phyloP scores from a whole-genome alignment of 2,888 invertebrate genomes.

The Mesochorus sp. region DNA sequence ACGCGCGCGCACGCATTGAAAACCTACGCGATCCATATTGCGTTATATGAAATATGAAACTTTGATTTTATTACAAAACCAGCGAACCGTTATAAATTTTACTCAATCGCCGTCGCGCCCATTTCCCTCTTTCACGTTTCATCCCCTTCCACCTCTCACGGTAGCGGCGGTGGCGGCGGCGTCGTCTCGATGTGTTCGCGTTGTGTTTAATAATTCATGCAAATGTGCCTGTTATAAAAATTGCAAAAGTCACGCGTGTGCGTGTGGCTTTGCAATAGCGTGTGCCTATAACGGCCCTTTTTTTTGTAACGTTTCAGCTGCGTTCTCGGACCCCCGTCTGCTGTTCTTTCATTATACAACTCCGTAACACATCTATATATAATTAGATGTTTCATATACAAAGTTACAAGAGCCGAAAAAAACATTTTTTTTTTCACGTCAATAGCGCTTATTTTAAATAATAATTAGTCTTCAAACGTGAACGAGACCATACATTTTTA shows the following conservation, averaged over 20 bases:
- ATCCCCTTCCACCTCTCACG: neutral
- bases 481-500: too few species aligned
- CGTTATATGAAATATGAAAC: slow-evolving; percentile 36
- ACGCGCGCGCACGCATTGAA: neutral
- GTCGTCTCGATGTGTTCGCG: slow-evolving; percentile 13
- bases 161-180: neutral
- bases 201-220: slow-evolving; percentile 60
- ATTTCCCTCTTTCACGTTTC: slow-evolving; percentile 12
- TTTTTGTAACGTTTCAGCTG: slow-evolving; percentile 20
- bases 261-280: slow-evolving; percentile 30
- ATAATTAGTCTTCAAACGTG: too few species aligned
- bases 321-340: too few species aligned
- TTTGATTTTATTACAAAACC: slow-evolving; percentile 59
- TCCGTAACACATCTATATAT: too few species aligned
- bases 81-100: slow-evolving; percentile 54
- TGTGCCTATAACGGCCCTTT: slow-evolving; percentile 25
- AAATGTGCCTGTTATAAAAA: slow-evolving; percentile 58
- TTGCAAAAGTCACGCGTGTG: slow-evolving; percentile 53
- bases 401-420: too few species aligned
- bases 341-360: too few species aligned
- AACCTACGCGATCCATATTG: slow-evolving; percentile 4
- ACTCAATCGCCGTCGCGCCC: slow-evolving; percentile 40
- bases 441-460: too few species aligned
- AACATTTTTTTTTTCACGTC: too few species aligned
- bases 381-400: too few species aligned